Percentiles rank a stretch among this genome's conserved stretches.
Evolutionary conservation across 2,888 invertebrate species (phyloP).

Genomic region (Monoplex corrugatus): DNA sequence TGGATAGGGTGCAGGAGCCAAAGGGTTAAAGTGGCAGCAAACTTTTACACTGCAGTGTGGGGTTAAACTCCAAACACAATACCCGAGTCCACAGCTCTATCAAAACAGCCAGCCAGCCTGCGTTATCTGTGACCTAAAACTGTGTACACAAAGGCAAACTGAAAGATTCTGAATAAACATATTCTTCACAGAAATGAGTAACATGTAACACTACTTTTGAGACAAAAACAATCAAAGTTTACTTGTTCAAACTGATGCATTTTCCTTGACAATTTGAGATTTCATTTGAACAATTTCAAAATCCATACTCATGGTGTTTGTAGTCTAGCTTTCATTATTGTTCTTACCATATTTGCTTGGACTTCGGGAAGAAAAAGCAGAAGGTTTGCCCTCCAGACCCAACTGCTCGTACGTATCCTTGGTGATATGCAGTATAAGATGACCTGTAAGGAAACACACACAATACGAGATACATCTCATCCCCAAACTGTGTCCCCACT

Average conservation of each 20-base stretch:
- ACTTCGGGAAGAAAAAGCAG: constrained; percentile 61
- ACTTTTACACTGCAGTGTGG: too few relatives aligned
- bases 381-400: constrained; percentile 72
- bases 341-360: constrained; percentile 71
- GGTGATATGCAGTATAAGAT: constrained; percentile 68
- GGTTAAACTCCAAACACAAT: too few relatives aligned
- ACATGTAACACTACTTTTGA: background rate
- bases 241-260: background rate
- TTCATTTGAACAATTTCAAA: background rate
- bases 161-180: too few relatives aligned
- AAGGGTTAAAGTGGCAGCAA: too few relatives aligned
- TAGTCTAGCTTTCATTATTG: too few relatives aligned
- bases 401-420: constrained; percentile 74
- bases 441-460: constrained; percentile 60
- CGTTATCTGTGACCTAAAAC: too few relatives aligned
- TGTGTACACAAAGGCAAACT: too few relatives aligned
- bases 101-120: too few relatives aligned
- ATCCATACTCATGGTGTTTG: too few relatives aligned
- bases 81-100: too few relatives aligned
- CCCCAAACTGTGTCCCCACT: background rate
- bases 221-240: background rate
- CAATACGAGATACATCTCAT: constrained; percentile 8
- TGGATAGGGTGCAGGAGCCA: too few relatives aligned
- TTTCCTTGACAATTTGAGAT: background rate
- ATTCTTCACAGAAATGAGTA: background rate